Evolutionary conservation across 2,113 vertebrate genomes (phyloP).

Genomic region (Nycticryphes semicollaris): DNA sequence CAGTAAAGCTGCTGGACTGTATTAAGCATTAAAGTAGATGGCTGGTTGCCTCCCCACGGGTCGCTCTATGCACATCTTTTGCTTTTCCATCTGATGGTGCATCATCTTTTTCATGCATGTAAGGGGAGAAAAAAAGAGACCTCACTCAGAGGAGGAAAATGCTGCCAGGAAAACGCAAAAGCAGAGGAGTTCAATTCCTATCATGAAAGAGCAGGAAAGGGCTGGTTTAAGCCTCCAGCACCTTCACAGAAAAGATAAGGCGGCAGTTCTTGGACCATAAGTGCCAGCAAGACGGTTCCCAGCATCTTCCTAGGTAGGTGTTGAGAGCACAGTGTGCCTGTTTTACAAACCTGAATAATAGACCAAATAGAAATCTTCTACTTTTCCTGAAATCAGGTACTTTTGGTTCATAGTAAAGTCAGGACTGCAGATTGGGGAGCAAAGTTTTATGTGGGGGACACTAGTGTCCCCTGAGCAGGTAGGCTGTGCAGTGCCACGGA

Average conservation of each 20-base stretch:
- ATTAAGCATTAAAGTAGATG: neutral
- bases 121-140: fast-evolving
- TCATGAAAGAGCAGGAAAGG: neutral
- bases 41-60: neutral
- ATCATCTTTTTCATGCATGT: neutral
- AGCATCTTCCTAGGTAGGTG: neutral
- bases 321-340: neutral
- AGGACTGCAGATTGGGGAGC: neutral
- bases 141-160: neutral
- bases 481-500: neutral
- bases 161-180: neutral
- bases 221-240: neutral
- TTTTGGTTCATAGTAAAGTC: neutral
- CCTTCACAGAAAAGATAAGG: neutral
- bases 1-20: neutral
- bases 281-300: neutral
- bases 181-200: neutral
- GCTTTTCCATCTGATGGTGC: neutral
- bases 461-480: neutral
- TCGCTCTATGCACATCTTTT: neutral
- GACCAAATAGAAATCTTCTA: neutral
- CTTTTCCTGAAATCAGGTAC: neutral
- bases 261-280: neutral
- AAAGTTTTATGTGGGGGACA: fast-evolving
- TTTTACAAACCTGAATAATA: neutral